Conservation (phyloP, 2,888 invertebrate genomes). For the Scelioninae gen. 2 region DNA sequence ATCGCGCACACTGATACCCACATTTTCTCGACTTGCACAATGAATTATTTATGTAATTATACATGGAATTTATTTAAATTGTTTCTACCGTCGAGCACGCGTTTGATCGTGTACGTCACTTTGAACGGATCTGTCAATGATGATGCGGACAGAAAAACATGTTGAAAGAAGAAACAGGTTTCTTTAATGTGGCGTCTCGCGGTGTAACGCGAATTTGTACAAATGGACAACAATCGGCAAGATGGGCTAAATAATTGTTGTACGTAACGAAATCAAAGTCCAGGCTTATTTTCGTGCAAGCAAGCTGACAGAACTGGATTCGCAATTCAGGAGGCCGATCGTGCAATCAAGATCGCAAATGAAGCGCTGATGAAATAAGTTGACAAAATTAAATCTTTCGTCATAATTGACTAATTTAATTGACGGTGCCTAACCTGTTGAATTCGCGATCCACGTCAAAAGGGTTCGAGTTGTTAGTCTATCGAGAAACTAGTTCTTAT, state of each 20-base stretch:
- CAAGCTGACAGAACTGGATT: not conserved
- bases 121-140: constrained; percentile 44
- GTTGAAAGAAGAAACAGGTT: constrained; percentile 32
- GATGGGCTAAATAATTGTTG: not conserved
- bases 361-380: no score
- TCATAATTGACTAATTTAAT: no score
- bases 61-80: constrained; percentile 49
- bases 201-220: constrained; percentile 16
- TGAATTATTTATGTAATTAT: constrained; percentile 52
- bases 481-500: no score
- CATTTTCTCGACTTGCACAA: constrained; percentile 32
- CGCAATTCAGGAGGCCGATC: no score
- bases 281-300: not conserved
- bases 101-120: constrained; percentile 30
- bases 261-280: not conserved
- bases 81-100: constrained; percentile 14
- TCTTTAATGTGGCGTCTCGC: constrained; percentile 14
- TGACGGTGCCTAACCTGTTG: no score
- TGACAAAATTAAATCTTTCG: no score
- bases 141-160: constrained; percentile 41
- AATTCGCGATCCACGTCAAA: no score
- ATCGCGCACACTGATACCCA: not conserved
- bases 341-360: not conserved
- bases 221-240: constrained; percentile 5
- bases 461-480: no score